phyloP scores from a whole-genome alignment of 2,888 invertebrate species.

The Metellina segmentata region DNA sequence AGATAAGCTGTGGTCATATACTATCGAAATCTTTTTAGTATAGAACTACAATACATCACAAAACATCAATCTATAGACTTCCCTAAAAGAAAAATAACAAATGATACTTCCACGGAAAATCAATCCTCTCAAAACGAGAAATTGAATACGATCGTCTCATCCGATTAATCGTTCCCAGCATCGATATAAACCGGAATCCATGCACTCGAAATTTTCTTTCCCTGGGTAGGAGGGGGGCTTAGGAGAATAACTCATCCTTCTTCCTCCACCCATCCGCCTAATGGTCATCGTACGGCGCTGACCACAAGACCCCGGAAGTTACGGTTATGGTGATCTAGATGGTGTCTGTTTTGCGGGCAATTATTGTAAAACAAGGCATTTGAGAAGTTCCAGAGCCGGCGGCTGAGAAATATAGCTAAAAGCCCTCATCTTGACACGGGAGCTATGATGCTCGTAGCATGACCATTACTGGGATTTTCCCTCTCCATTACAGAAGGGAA shows the following conservation, averaged over 20 bases:
- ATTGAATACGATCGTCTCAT: neutral
- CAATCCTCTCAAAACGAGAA: conserved; percentile 14
- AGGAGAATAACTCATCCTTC: conserved; percentile 45
- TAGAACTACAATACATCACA: too few relatives aligned
- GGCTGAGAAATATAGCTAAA: conserved; percentile 55
- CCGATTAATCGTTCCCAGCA: conserved; percentile 56
- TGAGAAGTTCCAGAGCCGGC: conserved; percentile 64
- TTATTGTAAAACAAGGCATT: conserved; percentile 73
- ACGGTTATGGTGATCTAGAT: conserved; percentile 47
- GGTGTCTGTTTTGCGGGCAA: conserved; percentile 69
- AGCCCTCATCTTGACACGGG: conserved; percentile 44
- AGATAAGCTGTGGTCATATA: too few relatives aligned
- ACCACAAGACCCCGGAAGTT: conserved; percentile 19
- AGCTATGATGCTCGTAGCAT: conserved; percentile 61
- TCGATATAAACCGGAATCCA: conserved; percentile 1
- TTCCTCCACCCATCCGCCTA: conserved; percentile 25
- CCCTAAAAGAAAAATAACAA: too few relatives aligned
- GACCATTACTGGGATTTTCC: conserved; percentile 52
- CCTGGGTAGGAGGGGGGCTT: neutral
- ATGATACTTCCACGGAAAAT: neutral
- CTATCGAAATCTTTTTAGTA: too few relatives aligned
- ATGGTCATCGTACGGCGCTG: conserved; percentile 53
- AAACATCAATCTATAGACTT: too few relatives aligned
- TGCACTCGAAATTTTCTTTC: conserved; percentile 13
- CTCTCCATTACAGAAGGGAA: conserved; percentile 52